A percentile compares a stretch with the other conserved stretches of the same genome.
Conservation (phyloP, 1,140 invertebrate species). For the Aphelenchoides fujianensis region DNA sequence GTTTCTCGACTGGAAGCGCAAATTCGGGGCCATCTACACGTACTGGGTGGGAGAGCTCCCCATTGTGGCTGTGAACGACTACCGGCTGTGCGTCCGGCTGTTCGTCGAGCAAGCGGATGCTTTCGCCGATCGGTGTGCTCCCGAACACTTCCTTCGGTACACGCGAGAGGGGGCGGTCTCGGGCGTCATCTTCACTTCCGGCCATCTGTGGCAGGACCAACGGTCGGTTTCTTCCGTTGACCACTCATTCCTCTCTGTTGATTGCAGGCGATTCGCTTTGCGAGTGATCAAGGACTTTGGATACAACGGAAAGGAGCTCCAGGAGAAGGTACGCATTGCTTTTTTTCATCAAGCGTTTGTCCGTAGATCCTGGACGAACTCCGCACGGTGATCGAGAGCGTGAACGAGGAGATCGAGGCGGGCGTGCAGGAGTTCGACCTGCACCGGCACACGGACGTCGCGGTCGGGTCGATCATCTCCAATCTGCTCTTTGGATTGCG, state of each 20-base stretch:
- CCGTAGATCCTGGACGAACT: slow-evolving; percentile 40
- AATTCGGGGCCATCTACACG: slow-evolving; percentile 16
- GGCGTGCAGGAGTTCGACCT: slow-evolving; percentile 23
- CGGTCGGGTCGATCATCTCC: slow-evolving; percentile 41
- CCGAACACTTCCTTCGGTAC: not conserved
- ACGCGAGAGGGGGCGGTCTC: not conserved
- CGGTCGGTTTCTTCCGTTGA: no score
- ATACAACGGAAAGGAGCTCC: not conserved
- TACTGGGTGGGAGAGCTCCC: slow-evolving; percentile 24
- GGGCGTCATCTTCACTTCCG: slow-evolving; percentile 1
- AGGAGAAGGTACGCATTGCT: slow-evolving; percentile 1
- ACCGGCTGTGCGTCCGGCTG: not conserved
- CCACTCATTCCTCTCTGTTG: no score
- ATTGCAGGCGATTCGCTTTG: not conserved
- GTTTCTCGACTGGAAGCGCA: slow-evolving; percentile 1
- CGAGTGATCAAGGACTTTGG: slow-evolving; percentile 5
- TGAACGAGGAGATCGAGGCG: slow-evolving; percentile 28
- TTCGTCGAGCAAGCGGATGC: slow-evolving; percentile 20
- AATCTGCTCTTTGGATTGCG: slow-evolving; percentile 39
- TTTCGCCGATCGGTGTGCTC: slow-evolving; percentile 20
- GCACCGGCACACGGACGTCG: slow-evolving; percentile 31
- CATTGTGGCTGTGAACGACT: slow-evolving; percentile 20
- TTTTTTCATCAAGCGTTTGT: no score
- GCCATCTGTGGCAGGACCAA: not conserved
- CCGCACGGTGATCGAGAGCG: slow-evolving; percentile 22